Conservation (phyloP, 2,797 vertebrate genomes). For the Schizothorax lantsangensis region DNA sequence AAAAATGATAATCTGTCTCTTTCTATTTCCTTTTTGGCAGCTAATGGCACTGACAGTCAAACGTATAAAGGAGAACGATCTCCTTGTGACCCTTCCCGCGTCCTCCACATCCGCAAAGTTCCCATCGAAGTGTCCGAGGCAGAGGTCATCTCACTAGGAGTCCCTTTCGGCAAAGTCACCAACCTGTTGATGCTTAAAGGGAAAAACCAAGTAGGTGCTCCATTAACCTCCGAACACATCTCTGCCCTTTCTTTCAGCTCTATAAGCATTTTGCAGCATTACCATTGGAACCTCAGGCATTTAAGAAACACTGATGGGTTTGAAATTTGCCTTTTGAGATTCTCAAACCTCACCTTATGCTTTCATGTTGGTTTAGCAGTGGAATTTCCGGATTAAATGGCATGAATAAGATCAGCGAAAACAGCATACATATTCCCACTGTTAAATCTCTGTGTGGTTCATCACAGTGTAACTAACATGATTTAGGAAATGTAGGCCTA, state of each 20-base stretch:
- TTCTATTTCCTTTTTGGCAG: conserved; percentile 67
- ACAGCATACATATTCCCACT: conserved; percentile 14
- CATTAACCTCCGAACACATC: neutral
- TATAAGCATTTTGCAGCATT: neutral
- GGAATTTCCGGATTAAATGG: neutral
- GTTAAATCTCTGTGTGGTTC: conserved; percentile 8
- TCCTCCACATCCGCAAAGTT: conserved; percentile 89
- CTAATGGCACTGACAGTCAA: conserved; percentile 83
- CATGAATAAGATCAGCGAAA: conserved; percentile 26
- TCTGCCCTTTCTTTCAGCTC: neutral
- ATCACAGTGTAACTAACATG: conserved; percentile 3
- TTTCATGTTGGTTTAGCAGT: conserved; percentile 21
- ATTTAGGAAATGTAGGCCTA: conserved; percentile 1
- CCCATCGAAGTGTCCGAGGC: conserved; percentile 83
- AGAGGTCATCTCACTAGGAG: conserved; percentile 87
- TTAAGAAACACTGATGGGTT: conserved; percentile 2
- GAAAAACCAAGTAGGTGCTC: conserved; percentile 84
- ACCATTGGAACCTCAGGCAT: neutral
- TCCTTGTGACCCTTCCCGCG: conserved; percentile 81
- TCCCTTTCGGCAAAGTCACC: conserved; percentile 90
- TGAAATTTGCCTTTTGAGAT: conserved; percentile 1
- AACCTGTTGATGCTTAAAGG: conserved; percentile 88
- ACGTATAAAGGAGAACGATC: conserved; percentile 79
- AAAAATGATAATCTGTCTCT: conserved; percentile 8
- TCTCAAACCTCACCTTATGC: neutral